A percentile compares a stretch with the other conserved stretches of the same genome.
Evolutionary conservation across 2,888 invertebrate species (phyloP).

Genomic region (Mycogona germanica): DNA sequence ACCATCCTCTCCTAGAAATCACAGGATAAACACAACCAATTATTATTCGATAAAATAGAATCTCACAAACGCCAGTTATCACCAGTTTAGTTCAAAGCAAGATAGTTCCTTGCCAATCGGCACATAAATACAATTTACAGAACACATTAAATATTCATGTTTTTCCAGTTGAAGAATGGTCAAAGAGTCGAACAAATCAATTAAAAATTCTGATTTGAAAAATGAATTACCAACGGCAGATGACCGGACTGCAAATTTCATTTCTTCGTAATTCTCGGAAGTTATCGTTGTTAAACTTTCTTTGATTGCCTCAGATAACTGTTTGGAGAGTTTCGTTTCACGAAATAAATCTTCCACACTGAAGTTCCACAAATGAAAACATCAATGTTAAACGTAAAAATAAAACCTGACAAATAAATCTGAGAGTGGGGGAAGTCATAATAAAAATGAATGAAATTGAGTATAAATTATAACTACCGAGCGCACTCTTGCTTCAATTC

Average conservation of each 20-base stretch:
- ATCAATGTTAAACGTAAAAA: not conserved
- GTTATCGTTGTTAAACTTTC: constrained; percentile 2
- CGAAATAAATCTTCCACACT: constrained; percentile 9
- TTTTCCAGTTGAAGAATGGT: not conserved
- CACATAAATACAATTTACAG: no score
- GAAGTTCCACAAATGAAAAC: constrained; percentile 3
- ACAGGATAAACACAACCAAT: constrained; percentile 23
- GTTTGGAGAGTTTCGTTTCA: not conserved
- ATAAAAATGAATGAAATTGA: no score
- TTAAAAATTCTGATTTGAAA: not conserved
- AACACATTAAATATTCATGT: no score
- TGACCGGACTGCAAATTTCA: constrained; percentile 17
- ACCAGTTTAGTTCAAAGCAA: not conserved
- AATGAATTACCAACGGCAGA: constrained; percentile 17
- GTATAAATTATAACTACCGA: no score
- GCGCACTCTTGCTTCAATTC: no score
- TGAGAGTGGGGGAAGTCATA: no score
- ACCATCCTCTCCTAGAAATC: constrained; percentile 61
- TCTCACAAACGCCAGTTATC: not conserved
- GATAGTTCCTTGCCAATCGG: no score
- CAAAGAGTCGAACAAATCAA: not conserved
- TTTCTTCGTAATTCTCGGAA: constrained; percentile 1
- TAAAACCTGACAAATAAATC: no score
- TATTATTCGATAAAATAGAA: not conserved
- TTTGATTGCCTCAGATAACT: not conserved